These are phyloP conservation scores for Oscheius sp. DNA, from an alignment of 2,888 invertebrate species.

Conservation along the genomic window DNA sequence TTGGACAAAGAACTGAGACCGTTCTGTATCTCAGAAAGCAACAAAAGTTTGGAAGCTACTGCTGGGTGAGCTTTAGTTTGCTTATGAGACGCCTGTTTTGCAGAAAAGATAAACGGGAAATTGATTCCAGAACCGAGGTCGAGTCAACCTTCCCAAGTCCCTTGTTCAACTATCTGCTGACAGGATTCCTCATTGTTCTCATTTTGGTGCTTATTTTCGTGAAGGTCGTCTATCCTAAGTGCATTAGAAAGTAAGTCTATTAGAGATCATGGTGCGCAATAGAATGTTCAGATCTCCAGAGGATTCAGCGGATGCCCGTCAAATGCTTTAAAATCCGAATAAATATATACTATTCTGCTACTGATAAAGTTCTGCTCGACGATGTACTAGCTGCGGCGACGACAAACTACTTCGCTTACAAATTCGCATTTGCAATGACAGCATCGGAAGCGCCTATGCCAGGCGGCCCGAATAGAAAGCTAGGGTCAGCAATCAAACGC, in stretches of 20 bases:
- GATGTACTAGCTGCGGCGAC: not conserved
- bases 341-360: not conserved
- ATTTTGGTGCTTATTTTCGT: not conserved
- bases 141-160: not conserved
- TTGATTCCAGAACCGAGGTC: not conserved
- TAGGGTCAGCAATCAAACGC: conserved; percentile 32
- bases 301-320: not conserved
- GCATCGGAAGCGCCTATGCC: conserved; percentile 33
- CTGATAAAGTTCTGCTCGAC: not conserved
- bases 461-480: conserved; percentile 16
- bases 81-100: not conserved
- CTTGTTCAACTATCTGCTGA: not conserved
- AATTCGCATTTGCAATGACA: conserved; percentile 34
- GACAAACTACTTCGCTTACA: conserved; percentile 28
- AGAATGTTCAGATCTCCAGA: not conserved
- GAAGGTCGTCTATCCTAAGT: conserved; percentile 4
- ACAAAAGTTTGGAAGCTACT: not conserved
- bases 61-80: not conserved
- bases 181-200: conserved; percentile 2
- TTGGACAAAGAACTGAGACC: not conserved
- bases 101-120: conserved; percentile 9
- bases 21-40: not conserved
- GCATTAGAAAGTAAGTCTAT: not conserved
- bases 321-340: not conserved
- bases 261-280: not conserved